Evolutionary conservation across 2,888 invertebrate species (phyloP), one percentile per base, ranked within the genome.

Genomic region (Hypselothyrea guttata): DNA sequence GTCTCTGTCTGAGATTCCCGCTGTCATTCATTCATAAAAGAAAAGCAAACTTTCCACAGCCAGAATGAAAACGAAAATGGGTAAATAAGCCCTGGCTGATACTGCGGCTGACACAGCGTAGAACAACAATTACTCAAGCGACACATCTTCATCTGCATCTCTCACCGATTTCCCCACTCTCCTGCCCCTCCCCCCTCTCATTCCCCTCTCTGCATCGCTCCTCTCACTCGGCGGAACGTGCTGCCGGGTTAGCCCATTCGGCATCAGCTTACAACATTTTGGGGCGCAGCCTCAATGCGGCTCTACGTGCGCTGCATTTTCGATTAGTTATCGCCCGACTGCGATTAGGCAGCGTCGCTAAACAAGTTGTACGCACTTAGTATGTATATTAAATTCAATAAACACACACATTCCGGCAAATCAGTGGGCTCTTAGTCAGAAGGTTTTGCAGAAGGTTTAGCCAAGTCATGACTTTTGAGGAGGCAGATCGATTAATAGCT

Each of bases 111-210:
- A 41, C 49, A 40, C 18, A 44, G 53, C 56, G 56, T 54, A 52
- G 52, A 71, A 74, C 67, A 63, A 76, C 79, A 82, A 79, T 79
- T 76, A 79, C 78, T 79, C 82, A 79, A 78, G 67, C 72, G 82
- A 82, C 82, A 70, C 70, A 70, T 70, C 70, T 70, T 52, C 66
- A 66, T 60, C 55, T 54, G 46, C 69, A 52, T 40, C 59, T 35
- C 38, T 37, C 31, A 15, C 47, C 34, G 3, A 2, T 5, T 5
- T 4, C 22, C 5, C 22, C 22, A 2, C 22, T 4, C 22, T 22
- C 22, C n/a, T n/a, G n/a, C 22, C 22, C 22, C 22, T 4, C 22
- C 5, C 22, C 22, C 22, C 22, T 4, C 22, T 22, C 22, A 4
- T 5, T 22, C 22, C 22, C 22, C 22, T 4, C 22, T 22, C 22